Percentiles rank a stretch among this genome's conserved stretches.
phyloP scores from a whole-genome alignment of 30 jellyfish, hydroid and myxozoan species.

The Pseudorhiza aurosa region DNA sequence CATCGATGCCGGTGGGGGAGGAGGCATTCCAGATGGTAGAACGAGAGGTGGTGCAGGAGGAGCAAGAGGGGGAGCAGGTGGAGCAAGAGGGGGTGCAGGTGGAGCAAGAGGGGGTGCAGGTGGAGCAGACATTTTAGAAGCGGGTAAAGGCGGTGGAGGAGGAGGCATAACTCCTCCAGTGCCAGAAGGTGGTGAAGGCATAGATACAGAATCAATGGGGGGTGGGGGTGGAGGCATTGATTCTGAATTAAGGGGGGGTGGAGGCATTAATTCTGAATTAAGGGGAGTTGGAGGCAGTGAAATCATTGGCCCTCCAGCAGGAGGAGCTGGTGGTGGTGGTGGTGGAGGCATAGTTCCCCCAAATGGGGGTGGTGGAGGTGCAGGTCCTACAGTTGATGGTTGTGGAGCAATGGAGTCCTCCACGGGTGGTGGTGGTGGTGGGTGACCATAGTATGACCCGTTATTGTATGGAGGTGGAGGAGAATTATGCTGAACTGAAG shows the following conservation, averaged over 20 bases:
- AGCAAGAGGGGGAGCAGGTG: conserved; percentile 17
- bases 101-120: conserved; percentile 29
- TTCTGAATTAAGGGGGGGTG: conserved; percentile 42
- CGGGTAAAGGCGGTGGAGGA: conserved; percentile 41
- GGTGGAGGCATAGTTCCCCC: conserved; percentile 19
- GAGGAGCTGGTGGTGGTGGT: conserved; percentile 67
- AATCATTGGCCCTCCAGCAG: not conserved
- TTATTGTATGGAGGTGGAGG: conserved; percentile 58
- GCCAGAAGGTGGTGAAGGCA: conserved; percentile 45
- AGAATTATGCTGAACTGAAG: conserved; percentile 37
- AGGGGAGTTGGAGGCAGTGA: conserved; percentile 39
- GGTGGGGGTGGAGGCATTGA: conserved; percentile 55
- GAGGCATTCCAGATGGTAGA: conserved; percentile 2
- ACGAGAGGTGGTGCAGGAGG: conserved; percentile 45
- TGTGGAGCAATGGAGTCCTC: conserved; percentile 39
- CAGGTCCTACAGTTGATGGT: no score
- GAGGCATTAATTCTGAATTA: conserved; percentile 41
- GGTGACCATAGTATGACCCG: conserved; percentile 13
- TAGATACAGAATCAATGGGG: conserved; percentile 20
- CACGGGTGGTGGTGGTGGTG: conserved; percentile 52
- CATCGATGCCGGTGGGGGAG: conserved; percentile 66
- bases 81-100: conserved; percentile 40
- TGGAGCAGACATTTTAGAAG: conserved; percentile 27
- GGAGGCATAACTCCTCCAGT: conserved; percentile 15
- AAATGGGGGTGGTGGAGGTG: conserved; percentile 54